Percentiles rank a stretch among this genome's conserved stretches.
These are phyloP conservation scores for Ceuthmochares aereus DNA, from an alignment of 2,113 vertebrate genomes.

Conservation along the genomic window DNA sequence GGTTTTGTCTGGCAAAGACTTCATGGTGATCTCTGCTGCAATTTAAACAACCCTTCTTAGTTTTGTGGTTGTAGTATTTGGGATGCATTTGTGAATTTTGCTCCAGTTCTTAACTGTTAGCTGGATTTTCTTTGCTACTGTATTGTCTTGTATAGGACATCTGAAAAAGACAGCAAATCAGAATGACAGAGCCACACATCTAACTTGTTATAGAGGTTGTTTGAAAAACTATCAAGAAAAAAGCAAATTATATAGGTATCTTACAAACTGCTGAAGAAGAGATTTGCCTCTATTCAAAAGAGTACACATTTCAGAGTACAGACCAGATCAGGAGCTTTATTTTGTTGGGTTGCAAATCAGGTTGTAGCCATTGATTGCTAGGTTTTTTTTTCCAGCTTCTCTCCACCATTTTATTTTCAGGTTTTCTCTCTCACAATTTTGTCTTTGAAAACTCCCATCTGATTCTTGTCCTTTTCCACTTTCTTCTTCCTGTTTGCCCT, in stretches of 20 bases:
- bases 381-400: not conserved
- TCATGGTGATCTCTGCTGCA: not conserved
- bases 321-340: not conserved
- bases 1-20: not conserved
- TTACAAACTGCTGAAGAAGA: not conserved
- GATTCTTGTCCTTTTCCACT: not conserved
- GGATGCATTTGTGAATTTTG: not conserved
- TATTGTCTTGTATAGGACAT: not conserved
- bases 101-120: not conserved
- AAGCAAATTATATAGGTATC: fast-evolving
- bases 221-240: not conserved
- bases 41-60: not conserved
- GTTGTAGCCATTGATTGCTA: not conserved
- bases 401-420: not conserved
- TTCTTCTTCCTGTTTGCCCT: not conserved
- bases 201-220: not conserved
- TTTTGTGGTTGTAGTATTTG: not conserved
- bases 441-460: not conserved
- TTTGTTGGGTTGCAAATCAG: not conserved
- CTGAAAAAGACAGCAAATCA: not conserved
- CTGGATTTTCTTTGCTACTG: not conserved
- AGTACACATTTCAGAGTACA: fast-evolving
- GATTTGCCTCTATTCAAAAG: not conserved
- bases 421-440: not conserved
- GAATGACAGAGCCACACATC: not conserved